A percentile compares a stretch with the other conserved stretches of the same genome.
phyloP scores from a whole-genome alignment of 2,888 invertebrate genomes.

The Drosophila tanythrix region DNA sequence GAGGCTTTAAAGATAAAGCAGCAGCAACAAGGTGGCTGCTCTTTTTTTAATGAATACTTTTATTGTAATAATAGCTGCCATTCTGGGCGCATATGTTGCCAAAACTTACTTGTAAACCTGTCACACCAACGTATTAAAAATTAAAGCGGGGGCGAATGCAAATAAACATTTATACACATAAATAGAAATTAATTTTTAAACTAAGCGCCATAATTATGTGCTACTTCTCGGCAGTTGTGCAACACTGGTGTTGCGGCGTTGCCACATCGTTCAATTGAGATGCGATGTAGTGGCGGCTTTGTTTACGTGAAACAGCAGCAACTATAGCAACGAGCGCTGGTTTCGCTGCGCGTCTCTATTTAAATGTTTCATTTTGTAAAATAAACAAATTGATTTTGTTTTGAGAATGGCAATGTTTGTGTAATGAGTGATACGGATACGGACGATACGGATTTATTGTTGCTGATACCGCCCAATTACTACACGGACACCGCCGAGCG shows the following conservation, averaged over 20 bases:
- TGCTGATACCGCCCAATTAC: conserved; percentile 92
- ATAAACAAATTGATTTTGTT: background rate
- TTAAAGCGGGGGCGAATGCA: background rate
- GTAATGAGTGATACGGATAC: conserved; percentile 86
- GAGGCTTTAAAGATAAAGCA: background rate
- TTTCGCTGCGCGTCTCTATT: conserved; percentile 24
- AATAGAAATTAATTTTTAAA: background rate
- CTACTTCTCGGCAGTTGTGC: background rate
- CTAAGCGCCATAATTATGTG: background rate
- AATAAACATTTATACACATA: background rate
- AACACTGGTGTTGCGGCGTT: conserved; percentile 5
- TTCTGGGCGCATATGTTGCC: conserved; percentile 9
- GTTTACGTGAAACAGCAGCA: conserved; percentile 39
- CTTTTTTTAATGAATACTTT: background rate
- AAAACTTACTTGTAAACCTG: conserved; percentile 17
- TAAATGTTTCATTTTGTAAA: conserved; percentile 26
- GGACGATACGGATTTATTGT: conserved; percentile 93
- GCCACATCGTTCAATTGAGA: background rate
- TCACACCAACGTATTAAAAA: background rate
- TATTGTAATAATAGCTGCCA: conserved; percentile 1
- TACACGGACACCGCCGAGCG: conserved; percentile 86
- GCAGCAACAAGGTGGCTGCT: background rate
- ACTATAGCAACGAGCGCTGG: conserved; percentile 51
- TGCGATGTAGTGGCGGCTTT: background rate
- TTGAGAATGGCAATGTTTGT: conserved; percentile 31